Evolutionary conservation across 2,113 vertebrate species (phyloP).

Genomic region (Azemiops feae): DNA sequence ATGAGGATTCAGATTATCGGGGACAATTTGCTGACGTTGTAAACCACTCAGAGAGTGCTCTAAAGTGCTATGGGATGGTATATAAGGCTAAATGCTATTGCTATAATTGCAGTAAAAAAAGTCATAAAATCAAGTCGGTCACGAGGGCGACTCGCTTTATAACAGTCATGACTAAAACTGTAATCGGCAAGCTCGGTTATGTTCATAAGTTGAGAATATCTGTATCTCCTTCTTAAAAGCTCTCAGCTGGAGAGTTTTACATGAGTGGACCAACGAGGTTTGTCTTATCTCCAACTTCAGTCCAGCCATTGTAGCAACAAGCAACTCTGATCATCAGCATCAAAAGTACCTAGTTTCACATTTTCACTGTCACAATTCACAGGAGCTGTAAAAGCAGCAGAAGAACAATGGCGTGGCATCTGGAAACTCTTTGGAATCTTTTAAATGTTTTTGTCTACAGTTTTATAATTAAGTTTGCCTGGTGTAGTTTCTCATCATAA

Average conservation of each 20-base stretch:
- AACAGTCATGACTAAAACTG: not conserved
- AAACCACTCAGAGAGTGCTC: too few relatives aligned
- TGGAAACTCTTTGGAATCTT: not conserved
- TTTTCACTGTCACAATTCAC: not conserved
- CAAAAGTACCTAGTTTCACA: not conserved
- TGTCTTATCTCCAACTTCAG: not conserved
- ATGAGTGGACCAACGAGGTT: not conserved
- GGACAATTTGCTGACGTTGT: too few relatives aligned
- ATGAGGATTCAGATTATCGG: too few relatives aligned
- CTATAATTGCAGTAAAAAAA: not conserved
- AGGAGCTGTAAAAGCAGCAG: not conserved
- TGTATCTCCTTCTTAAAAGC: not conserved
- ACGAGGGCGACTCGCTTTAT: not conserved
- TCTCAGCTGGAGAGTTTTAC: not conserved
- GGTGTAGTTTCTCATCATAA: not conserved
- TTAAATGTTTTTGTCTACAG: not conserved
- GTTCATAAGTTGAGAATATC: not conserved
- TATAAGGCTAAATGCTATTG: too few relatives aligned
- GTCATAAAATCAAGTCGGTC: too few relatives aligned
- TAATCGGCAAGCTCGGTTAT: not conserved
- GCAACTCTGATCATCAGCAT: not conserved
- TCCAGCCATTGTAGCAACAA: not conserved
- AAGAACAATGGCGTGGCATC: not conserved
- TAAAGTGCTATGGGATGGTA: too few relatives aligned
- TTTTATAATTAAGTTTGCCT: not conserved